Evolutionary conservation across 2,888 invertebrate species (phyloP).

Genomic region (Spodoptera exigua): DNA sequence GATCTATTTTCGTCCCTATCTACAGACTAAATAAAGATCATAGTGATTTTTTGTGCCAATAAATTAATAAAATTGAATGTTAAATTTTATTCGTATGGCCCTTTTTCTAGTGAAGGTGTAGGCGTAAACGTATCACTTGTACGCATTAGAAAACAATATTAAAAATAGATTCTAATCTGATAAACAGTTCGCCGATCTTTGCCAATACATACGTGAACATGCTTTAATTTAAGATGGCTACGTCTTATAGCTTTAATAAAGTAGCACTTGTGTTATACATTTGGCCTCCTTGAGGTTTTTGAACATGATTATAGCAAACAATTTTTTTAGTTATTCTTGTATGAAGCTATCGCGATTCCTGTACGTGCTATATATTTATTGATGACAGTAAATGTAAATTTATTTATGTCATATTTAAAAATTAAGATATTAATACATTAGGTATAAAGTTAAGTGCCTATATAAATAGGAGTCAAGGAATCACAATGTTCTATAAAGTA

Average conservation of each 20-base stretch:
- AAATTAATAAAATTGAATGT: not conserved
- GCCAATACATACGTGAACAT: slow-evolving; percentile 53
- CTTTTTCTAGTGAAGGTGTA: slow-evolving; percentile 21
- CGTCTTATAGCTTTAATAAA: slow-evolving; percentile 54
- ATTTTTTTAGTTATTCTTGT: slow-evolving; percentile 42
- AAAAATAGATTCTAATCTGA: slow-evolving; percentile 40
- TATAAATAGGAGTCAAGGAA: slow-evolving; percentile 52
- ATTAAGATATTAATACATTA: slow-evolving; percentile 41
- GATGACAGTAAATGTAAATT: slow-evolving; percentile 63
- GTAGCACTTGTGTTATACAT: slow-evolving; percentile 50
- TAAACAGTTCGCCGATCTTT: slow-evolving; percentile 50
- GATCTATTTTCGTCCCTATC: not conserved
- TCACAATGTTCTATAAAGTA: slow-evolving; percentile 55
- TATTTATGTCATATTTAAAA: slow-evolving; percentile 52
- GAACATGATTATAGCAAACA: slow-evolving; percentile 47
- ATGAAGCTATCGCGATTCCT: slow-evolving; percentile 64
- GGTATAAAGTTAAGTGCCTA: slow-evolving; percentile 43
- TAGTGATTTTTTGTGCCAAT: slow-evolving; percentile 12
- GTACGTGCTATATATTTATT: slow-evolving; percentile 75
- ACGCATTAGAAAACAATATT: slow-evolving; percentile 42
- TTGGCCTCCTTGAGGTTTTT: slow-evolving; percentile 43
- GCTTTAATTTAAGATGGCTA: slow-evolving; percentile 57
- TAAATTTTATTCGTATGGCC: not conserved
- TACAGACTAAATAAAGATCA: not conserved
- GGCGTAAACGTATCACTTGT: slow-evolving; percentile 43